A percentile compares a stretch with the other conserved stretches of the same genome.
Conservation (phyloP, 2,113 vertebrate species). For the Danio rerio region DNA sequence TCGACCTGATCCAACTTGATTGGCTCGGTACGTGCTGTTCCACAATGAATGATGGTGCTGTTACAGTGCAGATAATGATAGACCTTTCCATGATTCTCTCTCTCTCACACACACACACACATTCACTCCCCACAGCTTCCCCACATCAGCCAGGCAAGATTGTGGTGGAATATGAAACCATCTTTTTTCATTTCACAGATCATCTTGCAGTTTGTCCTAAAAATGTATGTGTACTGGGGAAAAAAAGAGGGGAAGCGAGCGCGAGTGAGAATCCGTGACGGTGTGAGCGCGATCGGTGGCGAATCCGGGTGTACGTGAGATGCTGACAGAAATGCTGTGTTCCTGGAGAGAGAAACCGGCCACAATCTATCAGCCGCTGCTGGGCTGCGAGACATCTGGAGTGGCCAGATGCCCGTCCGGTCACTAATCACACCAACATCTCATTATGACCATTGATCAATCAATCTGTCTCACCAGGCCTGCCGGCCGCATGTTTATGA, state of each 20-base stretch:
- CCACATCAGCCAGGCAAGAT: constrained; percentile 14
- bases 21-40: constrained; percentile 40
- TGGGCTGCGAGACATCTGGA: constrained; percentile 46
- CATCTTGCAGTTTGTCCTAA: constrained; percentile 33
- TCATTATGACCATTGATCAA: constrained; percentile 48
- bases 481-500: constrained; percentile 16
- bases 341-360: constrained; percentile 4
- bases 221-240: constrained; percentile 28
- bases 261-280: neutral
- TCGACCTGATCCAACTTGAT: constrained; percentile 19
- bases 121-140: constrained; percentile 23
- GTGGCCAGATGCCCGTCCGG: constrained; percentile 45
- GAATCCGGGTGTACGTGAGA: constrained; percentile 1
- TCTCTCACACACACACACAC: constrained; percentile 19
- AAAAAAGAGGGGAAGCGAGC: neutral
- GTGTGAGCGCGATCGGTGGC: neutral
- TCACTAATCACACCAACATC: constrained; percentile 48
- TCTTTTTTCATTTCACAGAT: constrained; percentile 50
- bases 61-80: constrained; percentile 27
- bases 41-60: constrained; percentile 20
- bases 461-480: constrained; percentile 32
- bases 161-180: constrained; percentile 41
- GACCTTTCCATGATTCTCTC: constrained; percentile 27
- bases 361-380: constrained; percentile 42
- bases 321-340: neutral